Evolutionary conservation across 2,113 vertebrate genomes (phyloP), one percentile per base, ranked within the genome.

Genomic region (Hiodon tergisus): DNA sequence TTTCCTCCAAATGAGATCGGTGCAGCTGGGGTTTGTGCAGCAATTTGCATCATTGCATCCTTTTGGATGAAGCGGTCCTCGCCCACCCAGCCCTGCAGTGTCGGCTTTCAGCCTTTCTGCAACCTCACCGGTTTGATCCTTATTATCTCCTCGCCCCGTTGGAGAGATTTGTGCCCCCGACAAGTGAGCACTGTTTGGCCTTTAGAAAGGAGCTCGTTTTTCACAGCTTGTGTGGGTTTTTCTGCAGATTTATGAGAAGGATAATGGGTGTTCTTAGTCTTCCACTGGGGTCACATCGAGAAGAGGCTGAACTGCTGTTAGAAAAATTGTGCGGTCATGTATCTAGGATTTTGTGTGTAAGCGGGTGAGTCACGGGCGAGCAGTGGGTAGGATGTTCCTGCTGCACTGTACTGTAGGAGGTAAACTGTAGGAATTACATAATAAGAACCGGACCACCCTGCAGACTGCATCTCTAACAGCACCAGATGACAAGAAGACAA

Each of bases 71-170:
- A 14, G 16, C 47, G 58, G 57, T 57, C 51, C 71, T 2, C 47
- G 51, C 51, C 14, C 16, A n/a, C 16, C 8, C 54, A 55, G 7
- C n/a, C 63, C 63, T n/a, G 16, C 52, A 71, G 16, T n/a, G 31
- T 13, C 70, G 7, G 13, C 73, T 46, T 48, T 6, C 73, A 51
- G 63, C 51, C 73, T 75, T 48, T 31, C 70, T 10, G 54, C 54
- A 75, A 51, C 68, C 68, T 51, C 65, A 8, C 11, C 13, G 54
- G 31, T 51, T 55, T 59, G 11, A 59, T 75, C 68, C 55, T 2
- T 2, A 16, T 67, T 75, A 75, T 67, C 73, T 74, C 53, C 63
- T 9, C 16, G 6, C 8, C 50, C 59, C 47, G 31, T 75, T 68
- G 58, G 67, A 67, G 46, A 75, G 52, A 59, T 75, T 68, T 75